Evolutionary conservation across 2,888 invertebrate genomes (phyloP).

Genomic region (Sympetrum striolatum): DNA sequence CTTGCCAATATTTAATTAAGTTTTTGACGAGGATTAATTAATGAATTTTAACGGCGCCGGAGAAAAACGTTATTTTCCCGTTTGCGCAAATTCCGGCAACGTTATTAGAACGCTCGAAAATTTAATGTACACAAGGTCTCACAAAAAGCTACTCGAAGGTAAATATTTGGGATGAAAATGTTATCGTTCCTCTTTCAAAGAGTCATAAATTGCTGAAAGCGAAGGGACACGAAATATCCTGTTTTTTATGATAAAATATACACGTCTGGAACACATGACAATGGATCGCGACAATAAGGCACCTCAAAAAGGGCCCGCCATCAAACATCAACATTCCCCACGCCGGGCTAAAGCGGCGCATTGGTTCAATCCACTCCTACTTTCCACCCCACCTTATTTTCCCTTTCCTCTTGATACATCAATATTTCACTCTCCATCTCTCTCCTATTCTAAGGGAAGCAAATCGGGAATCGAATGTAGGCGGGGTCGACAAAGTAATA

Average conservation of each 20-base stretch:
- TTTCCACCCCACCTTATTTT: background rate
- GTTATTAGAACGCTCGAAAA: background rate
- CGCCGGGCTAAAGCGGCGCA: background rate
- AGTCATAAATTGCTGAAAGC: background rate
- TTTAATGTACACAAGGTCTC: background rate
- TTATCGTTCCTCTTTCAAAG: background rate
- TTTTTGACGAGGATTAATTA: background rate
- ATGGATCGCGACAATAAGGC: background rate
- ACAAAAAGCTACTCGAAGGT: background rate
- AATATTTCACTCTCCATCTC: conserved; percentile 7
- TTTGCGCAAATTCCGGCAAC: background rate
- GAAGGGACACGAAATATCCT: background rate
- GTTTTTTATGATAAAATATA: conserved; percentile 20
- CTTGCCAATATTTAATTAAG: background rate
- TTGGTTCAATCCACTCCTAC: background rate
- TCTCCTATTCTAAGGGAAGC: background rate
- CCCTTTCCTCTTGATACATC: background rate
- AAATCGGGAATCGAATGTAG: background rate
- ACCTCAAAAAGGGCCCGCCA: background rate
- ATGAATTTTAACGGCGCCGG: background rate
- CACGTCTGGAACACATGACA: background rate
- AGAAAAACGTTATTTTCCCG: background rate
- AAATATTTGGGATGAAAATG: conserved; percentile 15
- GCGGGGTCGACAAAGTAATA: conserved; percentile 46
- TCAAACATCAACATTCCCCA: background rate